Evolutionary conservation across 2,797 vertebrate genomes (phyloP).

Genomic region (Oryzias sinensis): DNA sequence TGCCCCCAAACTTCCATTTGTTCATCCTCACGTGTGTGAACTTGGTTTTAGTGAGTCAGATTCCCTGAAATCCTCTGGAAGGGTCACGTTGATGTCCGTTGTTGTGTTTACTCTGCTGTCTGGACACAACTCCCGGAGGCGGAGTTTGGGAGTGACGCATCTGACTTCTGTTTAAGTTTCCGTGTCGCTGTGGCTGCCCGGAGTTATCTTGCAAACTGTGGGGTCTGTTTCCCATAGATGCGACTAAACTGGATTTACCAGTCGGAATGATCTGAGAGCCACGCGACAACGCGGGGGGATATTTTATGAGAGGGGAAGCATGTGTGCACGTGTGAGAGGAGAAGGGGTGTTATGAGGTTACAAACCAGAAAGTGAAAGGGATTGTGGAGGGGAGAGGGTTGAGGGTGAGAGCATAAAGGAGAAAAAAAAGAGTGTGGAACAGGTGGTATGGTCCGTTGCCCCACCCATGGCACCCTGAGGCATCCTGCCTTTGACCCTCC

Average conservation of each 20-base stretch:
- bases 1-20: background rate
- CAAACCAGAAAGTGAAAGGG: slow-evolving; percentile 52
- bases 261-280: slow-evolving; percentile 58
- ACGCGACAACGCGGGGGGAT: slow-evolving; percentile 27
- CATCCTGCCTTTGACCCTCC: slow-evolving; percentile 29
- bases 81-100: slow-evolving; percentile 28
- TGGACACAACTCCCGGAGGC: slow-evolving; percentile 44
- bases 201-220: slow-evolving; percentile 61
- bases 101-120: slow-evolving; percentile 48
- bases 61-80: slow-evolving; percentile 11
- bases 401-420: slow-evolving; percentile 48
- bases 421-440: slow-evolving; percentile 55
- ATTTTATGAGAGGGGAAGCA: slow-evolving; percentile 53
- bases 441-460: slow-evolving; percentile 74
- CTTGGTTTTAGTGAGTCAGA: slow-evolving; percentile 11
- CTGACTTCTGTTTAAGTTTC: slow-evolving; percentile 22
- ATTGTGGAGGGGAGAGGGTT: slow-evolving; percentile 48
- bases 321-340: slow-evolving; percentile 20
- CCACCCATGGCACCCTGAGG: slow-evolving; percentile 36
- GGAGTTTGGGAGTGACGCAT: slow-evolving; percentile 28
- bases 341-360: slow-evolving; percentile 48
- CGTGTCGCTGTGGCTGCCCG: slow-evolving; percentile 29
- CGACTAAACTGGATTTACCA: slow-evolving; percentile 63
- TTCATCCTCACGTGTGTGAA: background rate
- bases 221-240: slow-evolving; percentile 73